phyloP scores from a whole-genome alignment of 2,888 invertebrate species.

The Rhimphoctona megacephalus region DNA sequence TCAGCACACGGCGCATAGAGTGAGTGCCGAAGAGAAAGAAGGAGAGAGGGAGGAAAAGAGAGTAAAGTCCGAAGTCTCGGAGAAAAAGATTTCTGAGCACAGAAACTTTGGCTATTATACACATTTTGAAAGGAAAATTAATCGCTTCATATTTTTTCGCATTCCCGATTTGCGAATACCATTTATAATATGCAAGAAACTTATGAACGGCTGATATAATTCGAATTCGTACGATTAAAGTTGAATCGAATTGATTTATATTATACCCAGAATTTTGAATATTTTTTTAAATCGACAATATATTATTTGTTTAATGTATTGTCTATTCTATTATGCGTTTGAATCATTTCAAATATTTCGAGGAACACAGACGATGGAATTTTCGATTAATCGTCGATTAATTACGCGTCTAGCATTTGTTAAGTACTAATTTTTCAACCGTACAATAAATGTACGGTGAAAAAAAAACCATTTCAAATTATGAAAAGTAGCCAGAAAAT shows the following conservation, averaged over 20 bases:
- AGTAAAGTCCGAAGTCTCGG: slow-evolving; percentile 17
- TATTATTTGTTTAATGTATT: neutral
- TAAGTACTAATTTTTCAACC: too few relatives aligned
- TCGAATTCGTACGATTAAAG: slow-evolving; percentile 3
- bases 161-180: slow-evolving; percentile 15
- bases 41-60: neutral
- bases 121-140: slow-evolving; percentile 27
- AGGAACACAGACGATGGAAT: neutral
- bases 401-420: too few relatives aligned
- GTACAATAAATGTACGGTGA: too few relatives aligned
- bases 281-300: neutral
- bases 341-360: neutral
- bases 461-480: too few relatives aligned
- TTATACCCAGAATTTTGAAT: neutral
- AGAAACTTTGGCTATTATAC: slow-evolving; percentile 52
- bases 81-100: slow-evolving; percentile 49
- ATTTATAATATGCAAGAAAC: slow-evolving; percentile 27
- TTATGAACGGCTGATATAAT: slow-evolving; percentile 8
- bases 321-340: neutral
- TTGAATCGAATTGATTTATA: neutral
- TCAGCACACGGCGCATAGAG: slow-evolving; percentile 18
- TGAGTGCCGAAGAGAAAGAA: neutral
- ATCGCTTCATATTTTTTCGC: slow-evolving; percentile 52
- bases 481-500: too few relatives aligned
- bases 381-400: neutral